These are phyloP conservation scores for Chromis chromis DNA, from an alignment of 2,797 vertebrate genomes.

Conservation along the genomic window DNA sequence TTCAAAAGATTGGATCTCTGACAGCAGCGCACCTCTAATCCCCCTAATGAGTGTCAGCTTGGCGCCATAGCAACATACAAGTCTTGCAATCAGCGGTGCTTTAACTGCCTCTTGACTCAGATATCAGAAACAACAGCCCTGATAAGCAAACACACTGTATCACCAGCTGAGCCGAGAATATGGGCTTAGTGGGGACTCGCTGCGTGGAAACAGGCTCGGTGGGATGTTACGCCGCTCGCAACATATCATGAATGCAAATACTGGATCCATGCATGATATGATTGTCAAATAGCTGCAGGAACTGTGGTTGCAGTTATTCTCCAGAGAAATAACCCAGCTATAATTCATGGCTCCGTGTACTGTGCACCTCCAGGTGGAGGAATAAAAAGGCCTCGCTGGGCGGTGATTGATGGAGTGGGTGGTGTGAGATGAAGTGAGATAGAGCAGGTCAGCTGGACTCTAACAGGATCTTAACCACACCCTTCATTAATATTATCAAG, in stretches of 20 bases:
- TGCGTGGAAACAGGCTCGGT: conserved; percentile 33
- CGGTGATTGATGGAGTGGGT: conserved; percentile 53
- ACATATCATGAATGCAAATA: conserved; percentile 49
- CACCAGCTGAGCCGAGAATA: conserved; percentile 45
- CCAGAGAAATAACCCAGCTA: conserved; percentile 26
- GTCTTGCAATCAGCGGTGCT: conserved; percentile 65
- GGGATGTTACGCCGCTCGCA: conserved; percentile 20
- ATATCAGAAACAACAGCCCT: conserved; percentile 64
- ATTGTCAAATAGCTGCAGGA: conserved; percentile 32
- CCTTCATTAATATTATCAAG: conserved; percentile 55
- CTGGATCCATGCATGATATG: conserved; percentile 11
- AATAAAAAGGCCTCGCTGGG: neutral
- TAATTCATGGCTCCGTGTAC: conserved; percentile 9
- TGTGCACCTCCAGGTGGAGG: neutral
- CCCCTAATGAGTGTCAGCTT: conserved; percentile 63
- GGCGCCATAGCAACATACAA: conserved; percentile 62
- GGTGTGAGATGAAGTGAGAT: conserved; percentile 20
- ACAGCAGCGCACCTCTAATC: conserved; percentile 60
- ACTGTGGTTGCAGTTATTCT: conserved; percentile 10
- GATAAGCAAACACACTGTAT: conserved; percentile 65
- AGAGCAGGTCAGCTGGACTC: conserved; percentile 26
- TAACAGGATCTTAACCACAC: conserved; percentile 61
- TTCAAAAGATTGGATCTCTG: conserved; percentile 59
- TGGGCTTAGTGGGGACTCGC: conserved; percentile 26
- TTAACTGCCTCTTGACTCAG: conserved; percentile 56